A percentile compares a stretch with the other conserved stretches of the same genome.
Conservation (phyloP, 35 echinoderm and acorn worm species). For the Heliocidaris tuberculata region DNA sequence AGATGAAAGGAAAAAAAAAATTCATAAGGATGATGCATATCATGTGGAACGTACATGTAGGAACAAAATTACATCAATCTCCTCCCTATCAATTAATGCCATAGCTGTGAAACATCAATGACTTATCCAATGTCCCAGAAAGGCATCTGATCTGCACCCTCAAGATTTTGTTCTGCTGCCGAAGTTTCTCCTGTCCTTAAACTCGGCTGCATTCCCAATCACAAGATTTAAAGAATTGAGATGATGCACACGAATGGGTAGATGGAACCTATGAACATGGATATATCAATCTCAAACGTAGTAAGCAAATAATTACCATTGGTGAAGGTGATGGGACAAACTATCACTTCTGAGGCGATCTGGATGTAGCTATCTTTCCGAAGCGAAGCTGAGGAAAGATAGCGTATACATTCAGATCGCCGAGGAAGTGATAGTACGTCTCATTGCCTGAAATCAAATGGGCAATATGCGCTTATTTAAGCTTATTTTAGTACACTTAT, state of each 20-base stretch:
- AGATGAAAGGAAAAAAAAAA: neutral
- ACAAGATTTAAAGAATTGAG: neutral
- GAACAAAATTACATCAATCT: neutral
- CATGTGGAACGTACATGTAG: neutral
- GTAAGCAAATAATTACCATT: no score
- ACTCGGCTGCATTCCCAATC: constrained; percentile 22
- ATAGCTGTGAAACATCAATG: no score
- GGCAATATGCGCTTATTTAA: no score
- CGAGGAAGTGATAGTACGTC: no score
- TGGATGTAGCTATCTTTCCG: no score
- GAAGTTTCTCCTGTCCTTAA: constrained; percentile 49
- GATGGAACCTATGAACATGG: neutral
- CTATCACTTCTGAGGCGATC: no score
- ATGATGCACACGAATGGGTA: neutral
- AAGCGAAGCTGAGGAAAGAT: no score
- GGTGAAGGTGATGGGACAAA: no score
- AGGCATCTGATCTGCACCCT: constrained; percentile 78
- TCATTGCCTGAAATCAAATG: no score
- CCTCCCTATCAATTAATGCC: neutral
- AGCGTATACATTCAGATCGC: no score
- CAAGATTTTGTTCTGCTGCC: constrained; percentile 72
- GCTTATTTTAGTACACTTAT: no score
- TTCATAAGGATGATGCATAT: neutral
- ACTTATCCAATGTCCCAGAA: constrained; percentile 27
- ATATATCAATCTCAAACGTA: neutral